Base-by-base conservation (phyloP, 2,888 invertebrate genomes). In the Acholoe squamosa region DNA sequence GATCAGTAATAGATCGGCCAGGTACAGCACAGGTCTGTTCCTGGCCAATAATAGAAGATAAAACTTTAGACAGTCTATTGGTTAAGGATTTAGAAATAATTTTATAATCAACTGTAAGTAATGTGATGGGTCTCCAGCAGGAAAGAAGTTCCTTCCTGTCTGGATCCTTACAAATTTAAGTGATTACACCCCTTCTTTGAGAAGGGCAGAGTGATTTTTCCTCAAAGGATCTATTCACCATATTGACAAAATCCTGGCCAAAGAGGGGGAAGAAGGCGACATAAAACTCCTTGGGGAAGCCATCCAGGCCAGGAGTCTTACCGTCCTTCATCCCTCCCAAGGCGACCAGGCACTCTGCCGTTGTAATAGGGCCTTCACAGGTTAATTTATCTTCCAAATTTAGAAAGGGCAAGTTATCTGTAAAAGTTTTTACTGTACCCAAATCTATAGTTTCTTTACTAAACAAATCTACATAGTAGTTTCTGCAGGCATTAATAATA, bases 261-360 rank as follows among this genome's bases (percentile, higher is more conserved):
- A 84, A 84, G 10, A 84, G 52, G 52, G 22, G 84, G n/a, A 43
- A 84, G 19, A 84, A 84, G 10, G 34, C 1, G 14, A 51, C 16
- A 52, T 84, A 84, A 19, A 84, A 84, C 22, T 84, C 84, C 28
- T 84, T 84, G 0, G 84, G 84, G 25, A 84, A 84, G 19, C 84
- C 84, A 43, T 84, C 84, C 7, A 84, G 0, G 43, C 84, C 84
- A 0, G 84, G 84, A 51, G 34, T 51, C 43, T 84, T 84, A 22
- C n/a, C n/a, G 22, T 84, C 52, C 28, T 43, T 84, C 84, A 84
- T 84, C 10, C 52, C 51, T n/a, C n/a, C 3, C n/a, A 84, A 12
- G 51, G 84, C 84, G 0, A 1, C n/a, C 5, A 84, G 51, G 43
- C 84, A 84, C 25, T 84, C 84, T 1, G 16, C 43, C 0, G 25